phyloP scores from a whole-genome alignment of 2,113 vertebrate genomes.

The Clarias batrachus region DNA sequence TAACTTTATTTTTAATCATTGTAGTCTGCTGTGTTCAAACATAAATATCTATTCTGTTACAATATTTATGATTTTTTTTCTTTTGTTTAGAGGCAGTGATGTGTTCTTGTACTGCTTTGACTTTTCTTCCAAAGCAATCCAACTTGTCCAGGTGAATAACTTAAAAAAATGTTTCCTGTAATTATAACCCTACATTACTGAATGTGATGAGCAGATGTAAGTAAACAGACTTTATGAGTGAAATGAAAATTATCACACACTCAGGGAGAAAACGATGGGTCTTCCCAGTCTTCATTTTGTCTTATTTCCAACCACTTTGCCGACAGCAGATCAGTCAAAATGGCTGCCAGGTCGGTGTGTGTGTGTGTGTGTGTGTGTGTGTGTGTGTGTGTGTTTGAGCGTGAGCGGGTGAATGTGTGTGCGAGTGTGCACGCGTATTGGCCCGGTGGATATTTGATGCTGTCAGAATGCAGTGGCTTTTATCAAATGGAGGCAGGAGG shows the following conservation, averaged over 20 bases:
- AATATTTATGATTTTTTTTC: slow-evolving; percentile 14
- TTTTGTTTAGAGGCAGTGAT: slow-evolving; percentile 68
- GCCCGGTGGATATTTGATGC: slow-evolving; percentile 48
- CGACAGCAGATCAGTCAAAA: slow-evolving; percentile 50
- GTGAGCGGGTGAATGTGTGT: background rate
- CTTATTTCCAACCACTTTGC: slow-evolving; percentile 40
- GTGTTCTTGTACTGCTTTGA: slow-evolving; percentile 91
- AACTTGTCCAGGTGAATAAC: slow-evolving; percentile 83
- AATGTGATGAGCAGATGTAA: slow-evolving; percentile 18
- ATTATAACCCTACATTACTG: background rate
- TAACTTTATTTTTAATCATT: background rate
- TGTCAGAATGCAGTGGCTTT: slow-evolving; percentile 50
- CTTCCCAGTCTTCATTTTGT: slow-evolving; percentile 33
- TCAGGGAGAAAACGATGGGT: background rate
- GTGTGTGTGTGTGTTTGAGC: slow-evolving; percentile 18
- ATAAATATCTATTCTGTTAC: background rate
- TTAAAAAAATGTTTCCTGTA: background rate
- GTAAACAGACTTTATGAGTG: background rate
- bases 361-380: slow-evolving; percentile 23
- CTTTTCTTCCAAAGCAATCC: slow-evolving; percentile 84
- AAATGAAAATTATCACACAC: slow-evolving; percentile 22
- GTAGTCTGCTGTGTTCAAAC: background rate
- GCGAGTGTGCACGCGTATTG: slow-evolving; percentile 2
- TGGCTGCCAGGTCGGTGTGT: slow-evolving; percentile 44
- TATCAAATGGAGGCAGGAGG: slow-evolving; percentile 47